phyloP scores from a whole-genome alignment of 2,888 invertebrate genomes.

The Apodemia hepburni region DNA sequence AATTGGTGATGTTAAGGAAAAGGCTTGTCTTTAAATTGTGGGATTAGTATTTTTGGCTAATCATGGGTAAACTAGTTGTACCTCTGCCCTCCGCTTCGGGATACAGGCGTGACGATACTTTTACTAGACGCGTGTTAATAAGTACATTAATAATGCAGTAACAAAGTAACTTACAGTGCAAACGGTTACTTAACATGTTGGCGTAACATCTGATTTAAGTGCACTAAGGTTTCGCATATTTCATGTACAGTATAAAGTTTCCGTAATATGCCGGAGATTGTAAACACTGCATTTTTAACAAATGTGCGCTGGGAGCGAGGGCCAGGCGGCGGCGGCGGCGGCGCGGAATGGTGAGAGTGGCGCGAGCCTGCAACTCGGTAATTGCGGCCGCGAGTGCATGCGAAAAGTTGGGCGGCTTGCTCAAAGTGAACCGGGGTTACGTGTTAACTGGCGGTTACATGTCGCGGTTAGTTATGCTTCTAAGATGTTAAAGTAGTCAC shows the following conservation, averaged over 20 bases:
- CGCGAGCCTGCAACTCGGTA: background rate
- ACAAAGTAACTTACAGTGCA: background rate
- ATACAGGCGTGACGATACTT: too few relatives aligned
- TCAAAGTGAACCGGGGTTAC: background rate
- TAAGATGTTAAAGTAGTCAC: background rate
- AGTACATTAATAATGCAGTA: background rate
- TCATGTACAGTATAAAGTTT: background rate
- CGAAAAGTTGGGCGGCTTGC: background rate
- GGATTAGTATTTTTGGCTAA: too few relatives aligned
- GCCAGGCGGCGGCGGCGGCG: background rate
- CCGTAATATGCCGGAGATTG: conserved; percentile 4
- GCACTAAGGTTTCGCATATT: background rate
- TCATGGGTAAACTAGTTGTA: too few relatives aligned
- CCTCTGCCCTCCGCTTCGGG: too few relatives aligned
- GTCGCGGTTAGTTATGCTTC: background rate
- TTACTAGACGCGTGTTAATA: background rate
- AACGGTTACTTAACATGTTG: background rate
- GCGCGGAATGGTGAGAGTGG: background rate
- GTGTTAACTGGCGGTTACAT: background rate
- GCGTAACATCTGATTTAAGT: background rate
- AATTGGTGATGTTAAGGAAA: too few relatives aligned
- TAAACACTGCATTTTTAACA: background rate
- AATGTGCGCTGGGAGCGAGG: background rate
- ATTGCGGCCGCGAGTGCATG: background rate
- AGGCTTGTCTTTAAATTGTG: too few relatives aligned